A percentile compares a stretch with the other conserved stretches of the same genome.
Conservation (phyloP, 2,888 invertebrate species). For the Stegana nigrithorax region DNA sequence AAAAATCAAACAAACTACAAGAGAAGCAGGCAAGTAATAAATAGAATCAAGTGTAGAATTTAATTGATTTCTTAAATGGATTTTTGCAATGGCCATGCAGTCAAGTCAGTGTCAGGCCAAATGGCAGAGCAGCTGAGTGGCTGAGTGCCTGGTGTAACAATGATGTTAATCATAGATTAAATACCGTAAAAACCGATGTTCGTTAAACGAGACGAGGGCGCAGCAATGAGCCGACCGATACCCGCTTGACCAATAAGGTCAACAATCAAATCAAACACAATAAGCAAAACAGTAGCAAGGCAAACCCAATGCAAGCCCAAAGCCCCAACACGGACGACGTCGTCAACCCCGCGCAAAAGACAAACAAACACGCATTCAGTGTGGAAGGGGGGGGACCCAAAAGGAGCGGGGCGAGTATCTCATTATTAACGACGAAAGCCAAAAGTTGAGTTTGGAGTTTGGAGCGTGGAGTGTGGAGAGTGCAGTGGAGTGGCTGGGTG, state of each 20-base stretch:
- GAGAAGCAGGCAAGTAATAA: constrained; percentile 40
- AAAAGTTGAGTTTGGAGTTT: too few relatives aligned
- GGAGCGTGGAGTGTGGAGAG: too few relatives aligned
- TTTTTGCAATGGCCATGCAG: not conserved
- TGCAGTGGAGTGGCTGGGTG: too few relatives aligned
- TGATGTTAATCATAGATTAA: constrained; percentile 58
- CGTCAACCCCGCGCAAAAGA: too few relatives aligned
- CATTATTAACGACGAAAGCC: too few relatives aligned
- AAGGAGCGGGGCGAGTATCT: not conserved
- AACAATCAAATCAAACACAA: constrained; percentile 55
- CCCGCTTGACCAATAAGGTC: constrained; percentile 55
- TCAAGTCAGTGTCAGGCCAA: too few relatives aligned
- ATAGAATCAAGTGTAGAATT: constrained; percentile 58
- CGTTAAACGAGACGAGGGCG: constrained; percentile 23
- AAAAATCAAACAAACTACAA: too few relatives aligned
- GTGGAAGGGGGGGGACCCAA: not conserved
- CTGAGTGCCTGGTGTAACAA: not conserved
- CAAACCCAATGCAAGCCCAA: not conserved
- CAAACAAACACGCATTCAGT: too few relatives aligned
- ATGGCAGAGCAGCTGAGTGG: too few relatives aligned
- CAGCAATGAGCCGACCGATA: constrained; percentile 12
- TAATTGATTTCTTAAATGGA: constrained; percentile 42
- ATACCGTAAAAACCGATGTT: constrained; percentile 49
- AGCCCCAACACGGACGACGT: too few relatives aligned
- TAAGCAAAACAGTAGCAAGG: not conserved